Base-by-base conservation (phyloP, 1,140 invertebrate species). In the Bicyclus anynana region DNA sequence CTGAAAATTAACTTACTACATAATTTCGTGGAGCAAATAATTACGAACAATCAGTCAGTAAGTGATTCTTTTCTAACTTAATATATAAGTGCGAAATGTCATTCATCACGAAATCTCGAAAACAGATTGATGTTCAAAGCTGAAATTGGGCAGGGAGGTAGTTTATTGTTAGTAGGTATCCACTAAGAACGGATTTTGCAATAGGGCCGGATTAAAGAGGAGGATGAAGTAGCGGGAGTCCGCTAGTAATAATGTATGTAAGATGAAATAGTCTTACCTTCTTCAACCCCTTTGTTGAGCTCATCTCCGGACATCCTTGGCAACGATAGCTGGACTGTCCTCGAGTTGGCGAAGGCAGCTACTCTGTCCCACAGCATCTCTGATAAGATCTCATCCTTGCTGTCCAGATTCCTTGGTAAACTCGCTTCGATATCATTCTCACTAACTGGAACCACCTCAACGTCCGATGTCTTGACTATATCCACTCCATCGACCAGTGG, bases 301-400 rank as follows among this genome's bases (percentile, higher is more conserved):
- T 94, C 93, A n/a, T 91, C 84, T 1, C 92, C 90, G 1, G 90
- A 89, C 5, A 95, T 87, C 75, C 94, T 94, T 0, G 95, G 94
- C 52, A 95, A 86, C 16, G 92, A 92, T 35, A 96, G 88, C 71
- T 94, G 93, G n/a, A 96, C 74, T 20, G 92, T 93, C 67, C 94
- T 94, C 0, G 92, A 92, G 60, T 93, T 94, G 69, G 95, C 91
- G 62, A 95, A 92, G 48, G 91, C 86, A 2, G 93, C 91, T 1
- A 95, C 76, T 37, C 92, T 90, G 37, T 95, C 93, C 72, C 94
- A 90, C 0, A 96, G 83, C 79, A 95, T 91, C 12, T 90, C 89
- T 21, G 93, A 92, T 7, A 96, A 81, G 0, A 91, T 85, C 33
- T 91, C 91, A 21, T 95, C 93, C 56, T 92, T 91, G 26, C 90